Conservation (phyloP, 2,113 vertebrate species). For the Bos javanicus region DNA sequence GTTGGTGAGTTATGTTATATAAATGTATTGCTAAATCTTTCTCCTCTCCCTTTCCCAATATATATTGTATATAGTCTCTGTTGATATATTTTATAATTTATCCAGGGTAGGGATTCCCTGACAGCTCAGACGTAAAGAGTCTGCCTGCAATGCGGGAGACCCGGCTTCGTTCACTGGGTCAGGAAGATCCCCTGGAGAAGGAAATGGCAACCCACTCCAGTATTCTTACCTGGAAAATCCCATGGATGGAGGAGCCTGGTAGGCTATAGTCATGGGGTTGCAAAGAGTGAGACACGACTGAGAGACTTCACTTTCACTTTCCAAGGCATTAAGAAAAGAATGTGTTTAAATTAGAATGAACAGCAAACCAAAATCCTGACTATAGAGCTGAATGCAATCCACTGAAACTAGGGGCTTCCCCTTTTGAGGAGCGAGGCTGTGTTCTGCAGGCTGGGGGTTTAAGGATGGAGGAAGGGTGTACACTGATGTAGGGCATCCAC, state of each 20-base stretch:
- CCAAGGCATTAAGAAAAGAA: neutral
- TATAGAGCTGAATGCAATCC: neutral
- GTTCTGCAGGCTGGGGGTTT: neutral
- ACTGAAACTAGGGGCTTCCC: neutral
- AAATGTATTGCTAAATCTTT: neutral
- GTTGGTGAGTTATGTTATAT: neutral
- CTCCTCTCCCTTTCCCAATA: too few species aligned
- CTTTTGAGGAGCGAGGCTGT: neutral
- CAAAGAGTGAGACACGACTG: neutral
- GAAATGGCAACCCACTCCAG: neutral
- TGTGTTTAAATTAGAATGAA: neutral
- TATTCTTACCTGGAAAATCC: neutral
- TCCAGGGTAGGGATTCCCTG: neutral
- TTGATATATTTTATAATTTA: neutral
- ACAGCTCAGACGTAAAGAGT: neutral
- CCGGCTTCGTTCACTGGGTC: rapidly evolving
- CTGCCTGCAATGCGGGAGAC: neutral
- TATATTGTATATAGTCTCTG: neutral
- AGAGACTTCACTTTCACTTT: neutral
- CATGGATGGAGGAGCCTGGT: neutral
- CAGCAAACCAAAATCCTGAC: neutral
- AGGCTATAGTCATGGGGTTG: neutral
- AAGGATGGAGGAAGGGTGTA: neutral
- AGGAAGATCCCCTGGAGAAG: neutral
- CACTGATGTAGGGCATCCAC: too few species aligned